Evolutionary conservation across 2,888 invertebrate species (phyloP), one percentile per base, ranked within the genome.

Genomic region (Bruchidius siliquastri): DNA sequence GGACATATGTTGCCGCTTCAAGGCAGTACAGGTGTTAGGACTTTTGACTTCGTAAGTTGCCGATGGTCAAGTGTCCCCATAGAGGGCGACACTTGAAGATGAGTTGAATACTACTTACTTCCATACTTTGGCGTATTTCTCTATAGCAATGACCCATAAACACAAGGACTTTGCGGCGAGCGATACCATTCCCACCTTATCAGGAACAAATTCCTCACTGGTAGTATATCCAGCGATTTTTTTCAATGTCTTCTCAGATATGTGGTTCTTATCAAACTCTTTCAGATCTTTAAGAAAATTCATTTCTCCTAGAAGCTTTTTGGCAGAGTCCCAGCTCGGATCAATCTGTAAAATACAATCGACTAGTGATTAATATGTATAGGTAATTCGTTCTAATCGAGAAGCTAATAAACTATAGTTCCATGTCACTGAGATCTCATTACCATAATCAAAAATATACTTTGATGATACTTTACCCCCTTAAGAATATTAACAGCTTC

Each of bases 61-160:
- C n/a, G n/a, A n/a, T n/a, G n/a, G n/a, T n/a, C n/a, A n/a, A n/a
- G n/a, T n/a, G n/a, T n/a, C n/a, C n/a, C n/a, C n/a, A n/a, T n/a
- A n/a, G n/a, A n/a, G n/a, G n/a, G n/a, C n/a, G n/a, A n/a, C n/a
- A n/a, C n/a, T n/a, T n/a, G n/a, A n/a, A n/a, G n/a, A n/a, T 26
- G 26, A 26, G 8, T 26, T 4, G 3, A 8, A 26, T 8, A 26
- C 26, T 30, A 85, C 88, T 88, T 83, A 93, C 93, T 92, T 93
- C 89, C 91, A 96, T 69, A 96, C 93, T 87, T 94, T 93, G 1
- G 93, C 96, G 83, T 97, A 97, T 84, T 96, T 92, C 85, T 97
- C 96, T 85, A 97, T 96, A 0, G 96, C 96, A 75, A 94, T 89
- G 10, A 96, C 96, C 97, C 97, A 97, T 83, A 94, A 91, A 83